Evolutionary conservation across 2,113 vertebrate genomes (phyloP), one percentile per base, ranked within the genome.

Genomic region (Odocoileus virginianus): DNA sequence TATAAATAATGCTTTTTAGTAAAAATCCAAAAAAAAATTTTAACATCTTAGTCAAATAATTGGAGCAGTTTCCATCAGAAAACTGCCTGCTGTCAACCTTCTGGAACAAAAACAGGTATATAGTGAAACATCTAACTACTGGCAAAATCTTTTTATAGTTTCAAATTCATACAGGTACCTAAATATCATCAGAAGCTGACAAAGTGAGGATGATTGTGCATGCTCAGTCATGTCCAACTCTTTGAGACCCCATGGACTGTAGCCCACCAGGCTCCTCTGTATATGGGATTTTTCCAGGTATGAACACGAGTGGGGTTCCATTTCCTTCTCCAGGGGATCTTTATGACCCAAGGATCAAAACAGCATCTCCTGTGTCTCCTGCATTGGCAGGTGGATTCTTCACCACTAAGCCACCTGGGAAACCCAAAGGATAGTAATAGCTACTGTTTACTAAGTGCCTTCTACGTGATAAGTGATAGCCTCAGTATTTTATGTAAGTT

Each of bases 1-100:
- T 76, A 19, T 54, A 74, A 45, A 17, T 52, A 79, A 30, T 43
- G 50, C 12, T 74, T 40, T 71, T 87, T 86, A 71, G 6, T 43
- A 43, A 76, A 82, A 79, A 57, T 23, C 21, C 16, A 58, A 60
- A 23, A 43, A 55, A 40, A 36, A 4, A 11, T 50, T 54, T 61
- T 25, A 82, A 67, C 93, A 92, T 54, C 28, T n/a, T 88, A 74
- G 82, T 88, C 43, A 92, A 95, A 25, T 82, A 57, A 87, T 28
- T 90, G 83, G n/a, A 94, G 33, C 40, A 95, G 27, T 96, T 96
- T 85, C 9, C 58, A 88, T 91, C 30, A 86, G 23, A 88, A 96
- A 91, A 25, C 43, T 91, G 64, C 47, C 64, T 36, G 64, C 5
- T 45, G 7, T 54, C 10, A 96, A 55, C 5, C 71, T 93, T 96